Conservation (phyloP, 2,888 invertebrate species). For the Ennomos quercinarius region DNA sequence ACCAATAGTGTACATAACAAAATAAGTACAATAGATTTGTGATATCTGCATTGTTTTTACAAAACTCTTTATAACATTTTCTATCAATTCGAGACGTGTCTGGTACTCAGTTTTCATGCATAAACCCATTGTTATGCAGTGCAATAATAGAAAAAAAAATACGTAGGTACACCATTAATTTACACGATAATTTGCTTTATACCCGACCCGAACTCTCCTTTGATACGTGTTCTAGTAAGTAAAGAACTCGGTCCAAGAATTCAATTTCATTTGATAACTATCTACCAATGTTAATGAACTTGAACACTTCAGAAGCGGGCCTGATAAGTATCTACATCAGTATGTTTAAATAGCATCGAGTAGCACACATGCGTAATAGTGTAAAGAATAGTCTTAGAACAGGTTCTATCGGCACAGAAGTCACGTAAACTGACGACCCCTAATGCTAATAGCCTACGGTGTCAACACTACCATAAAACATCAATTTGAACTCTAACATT, state of each 20-base stretch:
- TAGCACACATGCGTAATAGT: slow-evolving; percentile 21
- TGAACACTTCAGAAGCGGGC: slow-evolving; percentile 10
- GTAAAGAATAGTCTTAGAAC: slow-evolving; percentile 45
- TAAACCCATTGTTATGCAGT: no score
- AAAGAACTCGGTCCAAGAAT: neutral
- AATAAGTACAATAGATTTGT: no score
- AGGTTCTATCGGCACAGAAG: slow-evolving; percentile 62
- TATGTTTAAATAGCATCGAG: slow-evolving; percentile 11
- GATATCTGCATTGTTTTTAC: no score
- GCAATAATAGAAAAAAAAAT: no score
- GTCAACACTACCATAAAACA: slow-evolving; percentile 47
- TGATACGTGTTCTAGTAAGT: neutral
- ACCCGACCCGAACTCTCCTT: no score
- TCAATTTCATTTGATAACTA: slow-evolving; percentile 1
- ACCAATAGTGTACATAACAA: no score
- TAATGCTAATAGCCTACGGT: slow-evolving; percentile 56
- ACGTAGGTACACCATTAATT: no score
- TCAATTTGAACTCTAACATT: slow-evolving; percentile 50
- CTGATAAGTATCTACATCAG: slow-evolving; percentile 20
- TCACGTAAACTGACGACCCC: slow-evolving; percentile 73
- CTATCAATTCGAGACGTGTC: no score
- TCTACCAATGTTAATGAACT: slow-evolving; percentile 4
- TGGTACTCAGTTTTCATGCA: no score
- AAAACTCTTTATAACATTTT: no score
- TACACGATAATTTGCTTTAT: no score